phyloP scores from a whole-genome alignment of 2,888 invertebrate genomes.

The Catocala fraxini region DNA sequence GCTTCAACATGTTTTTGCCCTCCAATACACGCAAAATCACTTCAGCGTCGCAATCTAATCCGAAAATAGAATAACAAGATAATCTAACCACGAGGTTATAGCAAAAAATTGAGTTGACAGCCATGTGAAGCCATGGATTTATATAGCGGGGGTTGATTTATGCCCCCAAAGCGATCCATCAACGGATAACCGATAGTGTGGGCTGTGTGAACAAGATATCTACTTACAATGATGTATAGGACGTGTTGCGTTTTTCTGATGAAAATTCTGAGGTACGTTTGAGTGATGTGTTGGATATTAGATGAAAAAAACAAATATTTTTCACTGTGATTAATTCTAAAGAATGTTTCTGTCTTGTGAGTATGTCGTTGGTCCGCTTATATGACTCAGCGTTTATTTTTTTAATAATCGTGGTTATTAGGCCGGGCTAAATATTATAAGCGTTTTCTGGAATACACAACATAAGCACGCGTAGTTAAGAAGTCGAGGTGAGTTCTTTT shows the following conservation, averaged over 20 bases:
- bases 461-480: too few relatives aligned
- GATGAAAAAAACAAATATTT: neutral
- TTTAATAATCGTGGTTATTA: too few relatives aligned
- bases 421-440: too few relatives aligned
- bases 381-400: too few relatives aligned
- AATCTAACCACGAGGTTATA: constrained; percentile 51
- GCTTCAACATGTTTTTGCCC: neutral
- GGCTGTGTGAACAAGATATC: constrained; percentile 40
- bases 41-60: constrained; percentile 35
- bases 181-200: constrained; percentile 59
- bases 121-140: constrained; percentile 56
- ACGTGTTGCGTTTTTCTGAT: constrained; percentile 37
- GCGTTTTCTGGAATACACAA: too few relatives aligned
- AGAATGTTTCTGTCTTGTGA: constrained; percentile 21
- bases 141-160: constrained; percentile 64
- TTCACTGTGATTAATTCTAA: too few relatives aligned
- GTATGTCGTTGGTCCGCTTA: constrained; percentile 5
- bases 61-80: constrained; percentile 48
- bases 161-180: constrained; percentile 64
- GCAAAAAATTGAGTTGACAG: constrained; percentile 53
- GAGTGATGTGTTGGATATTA: neutral
- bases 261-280: constrained; percentile 7
- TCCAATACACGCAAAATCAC: constrained; percentile 29
- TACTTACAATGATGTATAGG: constrained; percentile 46
- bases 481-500: too few relatives aligned